Percentiles rank a stretch among this genome's conserved stretches.
phyloP scores from a whole-genome alignment of 1,140 invertebrate species.

The Hypothenemus hampei region DNA sequence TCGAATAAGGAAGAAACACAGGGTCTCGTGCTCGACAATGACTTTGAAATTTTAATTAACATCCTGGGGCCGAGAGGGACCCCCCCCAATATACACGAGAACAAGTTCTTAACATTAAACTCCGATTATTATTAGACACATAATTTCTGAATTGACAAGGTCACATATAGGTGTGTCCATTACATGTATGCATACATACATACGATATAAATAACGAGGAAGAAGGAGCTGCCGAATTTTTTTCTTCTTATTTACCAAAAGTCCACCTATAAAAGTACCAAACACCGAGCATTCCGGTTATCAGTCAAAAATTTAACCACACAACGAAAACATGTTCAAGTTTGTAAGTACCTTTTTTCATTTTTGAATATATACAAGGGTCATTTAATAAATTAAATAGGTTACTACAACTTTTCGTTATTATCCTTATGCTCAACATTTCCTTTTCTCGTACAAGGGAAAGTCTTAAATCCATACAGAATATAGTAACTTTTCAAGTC shows the following conservation, averaged over 20 bases:
- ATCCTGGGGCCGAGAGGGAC: neutral
- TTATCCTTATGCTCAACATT: no score
- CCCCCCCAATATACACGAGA: no score
- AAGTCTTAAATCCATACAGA: no score
- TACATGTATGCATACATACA: no score
- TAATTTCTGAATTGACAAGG: conserved; percentile 7
- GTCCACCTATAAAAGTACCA: conserved; percentile 4
- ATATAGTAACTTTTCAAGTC: no score
- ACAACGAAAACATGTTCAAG: conserved; percentile 39
- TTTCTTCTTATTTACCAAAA: neutral
- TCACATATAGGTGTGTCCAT: conserved; percentile 12
- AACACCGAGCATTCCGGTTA: neutral
- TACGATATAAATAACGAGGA: neutral
- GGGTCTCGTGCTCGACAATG: neutral
- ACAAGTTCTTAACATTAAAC: no score
- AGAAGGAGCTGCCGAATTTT: neutral
- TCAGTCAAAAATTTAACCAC: conserved; percentile 6
- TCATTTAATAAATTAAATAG: no score
- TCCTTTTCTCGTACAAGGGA: no score
- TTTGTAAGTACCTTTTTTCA: conserved; percentile 47
- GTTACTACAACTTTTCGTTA: no score
- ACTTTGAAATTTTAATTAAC: conserved; percentile 6
- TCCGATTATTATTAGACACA: conserved; percentile 9
- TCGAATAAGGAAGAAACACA: neutral
- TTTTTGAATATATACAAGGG: no score